Percentiles rank a stretch among this genome's conserved stretches.
These are phyloP conservation scores for Emys orbicularis DNA, from an alignment of 2,797 vertebrate genomes.

Conservation along the genomic window DNA sequence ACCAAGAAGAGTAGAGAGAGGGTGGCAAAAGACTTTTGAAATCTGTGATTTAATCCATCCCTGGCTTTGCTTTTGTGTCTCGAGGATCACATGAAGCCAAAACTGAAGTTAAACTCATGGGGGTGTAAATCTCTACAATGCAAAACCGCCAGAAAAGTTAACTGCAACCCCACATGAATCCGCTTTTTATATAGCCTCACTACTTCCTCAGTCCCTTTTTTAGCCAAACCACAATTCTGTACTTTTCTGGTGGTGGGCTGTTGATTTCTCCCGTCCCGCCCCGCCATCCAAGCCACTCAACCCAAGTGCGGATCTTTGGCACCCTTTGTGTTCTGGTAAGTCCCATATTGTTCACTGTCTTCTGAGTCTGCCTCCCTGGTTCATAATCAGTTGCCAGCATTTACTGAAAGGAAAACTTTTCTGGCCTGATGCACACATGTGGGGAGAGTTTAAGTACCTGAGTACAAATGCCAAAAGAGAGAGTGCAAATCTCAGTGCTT, in stretches of 20 bases:
- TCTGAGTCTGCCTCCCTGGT: background rate
- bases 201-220: background rate
- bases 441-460: background rate
- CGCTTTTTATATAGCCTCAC: background rate
- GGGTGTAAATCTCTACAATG: background rate
- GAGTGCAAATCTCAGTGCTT: background rate
- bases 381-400: background rate
- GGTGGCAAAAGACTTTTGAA: accelerated
- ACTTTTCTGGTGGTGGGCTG: background rate
- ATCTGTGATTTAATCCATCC: background rate
- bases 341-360: background rate
- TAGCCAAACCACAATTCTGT: background rate
- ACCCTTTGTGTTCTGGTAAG: background rate
- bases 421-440: background rate
- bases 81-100: background rate
- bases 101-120: background rate
- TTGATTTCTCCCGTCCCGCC: no score
- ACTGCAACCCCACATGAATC: background rate
- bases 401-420: background rate
- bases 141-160: background rate
- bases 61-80: accelerated
- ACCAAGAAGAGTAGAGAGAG: background rate
- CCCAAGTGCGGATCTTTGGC: background rate
- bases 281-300: background rate
- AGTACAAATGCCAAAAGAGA: background rate